Percentiles rank a stretch among this genome's conserved stretches.
Conservation (phyloP, 2,888 invertebrate species). For the Drepana falcataria region DNA sequence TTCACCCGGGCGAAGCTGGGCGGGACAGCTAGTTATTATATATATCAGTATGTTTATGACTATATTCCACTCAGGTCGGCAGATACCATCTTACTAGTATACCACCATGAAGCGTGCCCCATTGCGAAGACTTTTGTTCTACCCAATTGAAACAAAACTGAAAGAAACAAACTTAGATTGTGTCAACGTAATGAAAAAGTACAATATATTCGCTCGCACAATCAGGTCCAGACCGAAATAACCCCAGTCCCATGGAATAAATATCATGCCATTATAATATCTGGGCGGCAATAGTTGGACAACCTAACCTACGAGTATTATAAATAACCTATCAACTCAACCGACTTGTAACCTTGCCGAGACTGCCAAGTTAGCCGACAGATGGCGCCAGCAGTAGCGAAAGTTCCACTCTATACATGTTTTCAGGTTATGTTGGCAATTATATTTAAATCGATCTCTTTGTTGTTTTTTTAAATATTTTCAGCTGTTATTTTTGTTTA, state of each 20-base stretch:
- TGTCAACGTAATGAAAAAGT: background rate
- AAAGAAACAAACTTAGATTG: too few species aligned
- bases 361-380: conserved; percentile 55
- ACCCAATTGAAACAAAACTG: too few species aligned
- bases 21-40: too few species aligned
- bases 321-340: conserved; percentile 18
- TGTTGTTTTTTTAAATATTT: conserved; percentile 4
- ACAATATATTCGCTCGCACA: background rate
- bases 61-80: too few species aligned
- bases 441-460: conserved; percentile 15
- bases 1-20: too few species aligned
- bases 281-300: conserved; percentile 10
- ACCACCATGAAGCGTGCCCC: too few species aligned
- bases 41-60: too few species aligned
- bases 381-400: conserved; percentile 54
- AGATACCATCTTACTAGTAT: too few species aligned
- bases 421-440: conserved; percentile 29
- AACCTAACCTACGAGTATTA: conserved; percentile 19
- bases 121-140: too few species aligned
- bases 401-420: conserved; percentile 21
- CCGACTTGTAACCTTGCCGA: conserved; percentile 21
- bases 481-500: background rate
- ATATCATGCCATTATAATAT: conserved; percentile 1
- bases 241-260: conserved; percentile 2
- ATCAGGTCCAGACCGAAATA: conserved; percentile 9